These are phyloP conservation scores for Drosophila affinis DNA, from an alignment of 2,888 invertebrate species.

Conservation along the genomic window DNA sequence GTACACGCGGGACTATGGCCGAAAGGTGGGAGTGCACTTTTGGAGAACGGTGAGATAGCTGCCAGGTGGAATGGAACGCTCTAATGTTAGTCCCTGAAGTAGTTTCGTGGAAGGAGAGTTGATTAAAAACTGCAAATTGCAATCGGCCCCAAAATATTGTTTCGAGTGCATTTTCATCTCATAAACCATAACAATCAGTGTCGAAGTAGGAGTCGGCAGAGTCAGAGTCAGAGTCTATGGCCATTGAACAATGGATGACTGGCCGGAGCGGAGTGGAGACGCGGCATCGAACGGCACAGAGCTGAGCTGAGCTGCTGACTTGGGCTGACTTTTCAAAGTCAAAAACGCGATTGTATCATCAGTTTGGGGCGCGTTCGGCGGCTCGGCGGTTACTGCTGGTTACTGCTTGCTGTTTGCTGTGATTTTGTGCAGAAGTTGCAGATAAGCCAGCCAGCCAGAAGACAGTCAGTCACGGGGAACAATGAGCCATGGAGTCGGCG, in stretches of 20 bases:
- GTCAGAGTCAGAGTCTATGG: constrained; percentile 12
- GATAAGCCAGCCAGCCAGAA: constrained; percentile 53
- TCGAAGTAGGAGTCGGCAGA: constrained; percentile 16
- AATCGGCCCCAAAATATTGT: constrained; percentile 52
- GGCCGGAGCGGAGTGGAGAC: constrained; percentile 26
- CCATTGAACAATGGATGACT: constrained; percentile 68
- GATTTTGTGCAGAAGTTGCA: constrained; percentile 61
- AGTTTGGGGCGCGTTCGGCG: constrained; percentile 46
- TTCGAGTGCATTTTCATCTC: constrained; percentile 67
- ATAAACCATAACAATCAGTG: constrained; percentile 70
- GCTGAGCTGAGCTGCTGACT: constrained; percentile 21
- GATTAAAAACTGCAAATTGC: constrained; percentile 50
- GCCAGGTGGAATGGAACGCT: neutral
- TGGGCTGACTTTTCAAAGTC: constrained; percentile 77
- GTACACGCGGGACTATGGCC: neutral
- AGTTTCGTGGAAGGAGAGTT: constrained; percentile 13
- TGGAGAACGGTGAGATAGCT: neutral
- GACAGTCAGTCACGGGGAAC: constrained; percentile 43
- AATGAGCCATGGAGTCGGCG: constrained; percentile 57
- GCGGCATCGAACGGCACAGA: neutral
- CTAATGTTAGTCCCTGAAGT: neutral
- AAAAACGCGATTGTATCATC: constrained; percentile 81
- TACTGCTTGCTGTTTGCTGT: constrained; percentile 24
- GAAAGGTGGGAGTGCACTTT: neutral
- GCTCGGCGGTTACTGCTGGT: constrained; percentile 18